Conservation (phyloP, 2,797 vertebrate genomes). For the Coilia nasus region DNA sequence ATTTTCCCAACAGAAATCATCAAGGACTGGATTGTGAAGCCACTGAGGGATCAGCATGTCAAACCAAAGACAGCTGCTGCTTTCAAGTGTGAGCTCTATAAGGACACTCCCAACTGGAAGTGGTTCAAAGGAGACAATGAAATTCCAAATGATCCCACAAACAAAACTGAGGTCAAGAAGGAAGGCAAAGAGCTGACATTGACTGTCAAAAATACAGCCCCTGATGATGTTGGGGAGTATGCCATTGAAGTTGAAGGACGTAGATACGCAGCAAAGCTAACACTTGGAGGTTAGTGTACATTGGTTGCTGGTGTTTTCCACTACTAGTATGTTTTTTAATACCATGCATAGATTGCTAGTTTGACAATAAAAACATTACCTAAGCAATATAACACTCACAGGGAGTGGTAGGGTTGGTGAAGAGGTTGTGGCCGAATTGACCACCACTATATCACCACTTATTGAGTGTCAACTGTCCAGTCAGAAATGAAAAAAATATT, state of each 20-base stretch:
- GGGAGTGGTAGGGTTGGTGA: too few relatives aligned
- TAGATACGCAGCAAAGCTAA: constrained; percentile 90
- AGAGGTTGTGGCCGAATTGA: too few relatives aligned
- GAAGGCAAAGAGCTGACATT: constrained; percentile 88
- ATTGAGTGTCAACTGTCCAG: too few relatives aligned
- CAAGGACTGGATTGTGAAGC: constrained; percentile 95
- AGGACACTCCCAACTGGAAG: constrained; percentile 92
- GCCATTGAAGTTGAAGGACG: constrained; percentile 92
- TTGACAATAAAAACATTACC: background rate
- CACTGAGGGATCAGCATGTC: constrained; percentile 94
- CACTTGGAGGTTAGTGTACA: constrained; percentile 84
- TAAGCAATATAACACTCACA: too few relatives aligned
- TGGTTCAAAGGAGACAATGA: constrained; percentile 94
- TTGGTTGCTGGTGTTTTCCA: background rate
- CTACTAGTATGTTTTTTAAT: too few relatives aligned
- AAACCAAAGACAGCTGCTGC: constrained; percentile 89
- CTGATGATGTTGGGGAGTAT: constrained; percentile 90
- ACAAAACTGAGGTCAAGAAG: constrained; percentile 89
- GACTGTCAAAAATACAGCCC: constrained; percentile 89
- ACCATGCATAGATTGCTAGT: too few relatives aligned
- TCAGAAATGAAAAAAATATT: too few relatives aligned
- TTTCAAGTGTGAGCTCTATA: constrained; percentile 89
- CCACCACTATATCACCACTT: too few relatives aligned
- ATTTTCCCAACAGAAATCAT: constrained; percentile 81
- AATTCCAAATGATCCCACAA: constrained; percentile 82